Evolutionary conservation across 2,888 invertebrate species (phyloP), one percentile per base, ranked within the genome.

Genomic region (Melinopterus prodromus): DNA sequence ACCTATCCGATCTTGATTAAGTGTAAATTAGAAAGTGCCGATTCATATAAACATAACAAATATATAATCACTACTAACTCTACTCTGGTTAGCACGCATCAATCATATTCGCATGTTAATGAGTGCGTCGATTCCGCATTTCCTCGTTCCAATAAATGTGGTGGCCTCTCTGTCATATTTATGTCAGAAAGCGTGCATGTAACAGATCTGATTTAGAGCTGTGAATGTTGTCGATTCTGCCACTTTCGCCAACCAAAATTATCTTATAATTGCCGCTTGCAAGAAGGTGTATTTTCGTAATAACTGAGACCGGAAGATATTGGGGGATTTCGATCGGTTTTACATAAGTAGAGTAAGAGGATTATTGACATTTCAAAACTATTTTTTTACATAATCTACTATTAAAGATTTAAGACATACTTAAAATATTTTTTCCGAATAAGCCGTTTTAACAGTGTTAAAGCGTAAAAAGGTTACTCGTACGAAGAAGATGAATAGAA

Each of bases 201-300:
- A 53, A 53, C 53, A 53, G 53, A 53, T 53, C 53, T 53, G 53
- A 26, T 26, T 26, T 26, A 26, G 26, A 53, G 53, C 5, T 12
- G 12, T 53, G 53, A 53, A 53, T 53, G 53, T 53, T 53, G 53
- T 53, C 53, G 3, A 6, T 53, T 7, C 26, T 26, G 12, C 53
- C 12, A 53, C 53, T 53, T 53, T 53, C 53, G 53, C 53, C 53
- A 53, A 6, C 53, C 53, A 53, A 53, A 53, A 53, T 53, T 53
- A 53, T 53, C 53, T 4, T 53, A 4, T 53, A 53, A 53, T 53
- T 53, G 12, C 53, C 53, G 12, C 53, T 53, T 53, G 53, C 53
- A 53, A 53, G 53, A 53, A 53, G 53, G 53, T 53, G 53, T 53
- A 53, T 53, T 53, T 53, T 53, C 53, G 53, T 53, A 53, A 53